Evolutionary conservation across 2,797 vertebrate genomes (phyloP), one percentile per base, ranked within the genome.

Genomic region (Hydrophis major): DNA sequence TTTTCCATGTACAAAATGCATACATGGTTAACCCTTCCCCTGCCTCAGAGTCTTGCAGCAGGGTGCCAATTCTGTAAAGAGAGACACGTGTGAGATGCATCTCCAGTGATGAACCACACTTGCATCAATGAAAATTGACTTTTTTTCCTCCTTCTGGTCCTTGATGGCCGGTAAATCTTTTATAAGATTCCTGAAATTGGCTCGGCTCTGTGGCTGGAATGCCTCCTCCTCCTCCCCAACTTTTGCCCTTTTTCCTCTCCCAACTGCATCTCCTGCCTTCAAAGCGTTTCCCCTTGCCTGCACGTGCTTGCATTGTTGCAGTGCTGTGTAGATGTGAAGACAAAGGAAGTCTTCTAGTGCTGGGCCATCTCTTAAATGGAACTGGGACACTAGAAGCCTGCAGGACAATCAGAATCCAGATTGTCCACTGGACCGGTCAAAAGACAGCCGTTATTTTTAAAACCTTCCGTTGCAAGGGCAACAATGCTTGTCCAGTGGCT

Each of bases 141-240:
- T 93, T 37, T 94, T 37, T 37, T 37, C 28, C 66, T 13, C 61
- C 4, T 94, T 95, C 94, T 95, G 95, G 96, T 94, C 95, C 95
- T 92, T 83, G 90, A 91, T 32, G 63, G 93, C 95, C 56, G 61
- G 95, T 97, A 96, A 96, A 97, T 97, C 96, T 97, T 97, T 97
- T 96, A 97, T 97, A 92, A 94, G 94, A 96, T 94, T 95, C 91
- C 95, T 96, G 96, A 93, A 95, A 92, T 63, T 74, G 88, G 83
- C 96, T 96, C 78, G 92, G 93, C 92, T 66, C 63, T 42, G 90
- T 88, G 90, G 94, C 66, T 59, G 91, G 94, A 94, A 87, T 69
- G 28, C 25, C 6, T 13, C 37, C 20, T 13, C 14, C 42, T 4
- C 37, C 37, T n/a, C 28, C 32, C 6, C 69, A 18, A 0, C 32